These are phyloP conservation scores for Corythornis cristatus DNA, from an alignment of 2,113 vertebrate species.

Conservation along the genomic window DNA sequence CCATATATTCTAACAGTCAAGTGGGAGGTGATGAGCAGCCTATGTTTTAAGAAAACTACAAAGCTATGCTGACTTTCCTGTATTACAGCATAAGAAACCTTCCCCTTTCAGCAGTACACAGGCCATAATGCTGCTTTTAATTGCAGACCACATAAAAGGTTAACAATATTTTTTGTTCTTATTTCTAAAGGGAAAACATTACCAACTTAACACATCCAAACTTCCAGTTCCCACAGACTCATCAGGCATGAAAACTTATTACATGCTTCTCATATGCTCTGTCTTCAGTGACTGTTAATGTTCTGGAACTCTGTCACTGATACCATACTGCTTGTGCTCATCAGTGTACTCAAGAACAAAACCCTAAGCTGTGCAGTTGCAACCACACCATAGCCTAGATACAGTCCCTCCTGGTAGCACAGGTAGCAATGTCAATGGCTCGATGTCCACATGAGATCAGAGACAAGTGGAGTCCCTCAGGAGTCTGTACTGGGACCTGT, in stretches of 20 bases:
- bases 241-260: not conserved
- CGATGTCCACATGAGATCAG: too few relatives aligned
- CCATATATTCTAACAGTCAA: not conserved
- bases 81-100: not conserved
- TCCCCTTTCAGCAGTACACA: not conserved
- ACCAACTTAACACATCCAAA: not conserved
- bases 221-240: not conserved
- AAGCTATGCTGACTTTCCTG: not conserved
- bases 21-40: not conserved
- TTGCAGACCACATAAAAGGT: not conserved
- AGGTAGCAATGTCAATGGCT: not conserved
- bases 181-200: not conserved
- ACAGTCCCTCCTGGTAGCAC: not conserved
- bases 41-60: not conserved
- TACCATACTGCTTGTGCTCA: not conserved
- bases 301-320: not conserved
- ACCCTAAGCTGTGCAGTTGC: not conserved
- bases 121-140: not conserved
- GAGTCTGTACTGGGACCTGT: too few relatives aligned
- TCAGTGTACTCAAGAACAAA: constrained; percentile 35
- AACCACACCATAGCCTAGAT: not conserved
- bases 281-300: not conserved
- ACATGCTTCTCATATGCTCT: not conserved
- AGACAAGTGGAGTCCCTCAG: too few relatives aligned
- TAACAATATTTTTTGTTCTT: not conserved